Conservation (phyloP, 2,888 invertebrate species). For the Melanchra persicariae region DNA sequence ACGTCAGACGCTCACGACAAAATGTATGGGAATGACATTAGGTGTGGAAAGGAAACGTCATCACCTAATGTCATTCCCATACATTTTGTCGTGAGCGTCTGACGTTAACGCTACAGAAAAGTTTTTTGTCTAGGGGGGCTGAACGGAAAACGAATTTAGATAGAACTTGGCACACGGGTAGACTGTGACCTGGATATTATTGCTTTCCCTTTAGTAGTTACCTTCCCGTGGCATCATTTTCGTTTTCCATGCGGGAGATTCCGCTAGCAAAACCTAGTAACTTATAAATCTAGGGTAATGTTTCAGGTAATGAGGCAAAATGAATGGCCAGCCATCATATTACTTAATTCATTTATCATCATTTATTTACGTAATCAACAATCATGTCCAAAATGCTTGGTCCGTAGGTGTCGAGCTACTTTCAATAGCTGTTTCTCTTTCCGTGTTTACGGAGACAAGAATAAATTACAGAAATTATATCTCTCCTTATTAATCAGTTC, state of each 20-base stretch:
- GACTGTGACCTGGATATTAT: neutral
- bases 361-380: constrained; percentile 52
- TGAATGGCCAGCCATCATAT: constrained; percentile 24
- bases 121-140: too few relatives aligned
- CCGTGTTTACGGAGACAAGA: constrained; percentile 46
- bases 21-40: too few relatives aligned
- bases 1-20: too few relatives aligned
- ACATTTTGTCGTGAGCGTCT: too few relatives aligned
- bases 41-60: too few relatives aligned
- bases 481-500: constrained; percentile 43
- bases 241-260: too few relatives aligned
- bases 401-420: constrained; percentile 58
- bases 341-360: constrained; percentile 46
- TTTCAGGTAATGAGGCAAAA: constrained; percentile 34
- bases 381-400: constrained; percentile 37
- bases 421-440: constrained; percentile 55
- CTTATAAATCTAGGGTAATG: neutral
- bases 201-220: neutral
- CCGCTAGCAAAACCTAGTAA: neutral
- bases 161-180: too few relatives aligned
- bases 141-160: too few relatives aligned
- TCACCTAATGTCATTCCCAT: too few relatives aligned
- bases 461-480: constrained; percentile 53
- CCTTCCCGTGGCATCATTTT: neutral
- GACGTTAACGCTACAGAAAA: too few relatives aligned